phyloP scores from a whole-genome alignment of 92 coral and sea anemone genomes.

The Epizoanthus rinbou region DNA sequence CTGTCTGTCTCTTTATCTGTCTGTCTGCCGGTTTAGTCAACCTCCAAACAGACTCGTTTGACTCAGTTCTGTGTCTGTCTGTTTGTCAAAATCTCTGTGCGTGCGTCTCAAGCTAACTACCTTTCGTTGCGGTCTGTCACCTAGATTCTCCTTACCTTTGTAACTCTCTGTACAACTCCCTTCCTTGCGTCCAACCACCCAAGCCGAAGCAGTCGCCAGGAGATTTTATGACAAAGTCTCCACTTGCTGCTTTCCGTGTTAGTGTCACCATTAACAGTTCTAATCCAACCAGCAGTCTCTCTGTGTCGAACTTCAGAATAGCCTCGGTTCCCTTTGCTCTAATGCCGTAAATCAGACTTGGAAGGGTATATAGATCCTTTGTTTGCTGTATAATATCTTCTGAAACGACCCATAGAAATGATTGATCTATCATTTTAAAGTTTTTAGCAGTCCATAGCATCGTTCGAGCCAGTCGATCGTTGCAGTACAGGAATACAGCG shows the following conservation, averaged over 20 bases:
- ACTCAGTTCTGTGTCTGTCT: too few species aligned
- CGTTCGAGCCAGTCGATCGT: constrained; percentile 52
- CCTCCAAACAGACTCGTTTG: too few species aligned
- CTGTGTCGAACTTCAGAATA: constrained; percentile 42
- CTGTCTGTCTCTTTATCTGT: too few species aligned
- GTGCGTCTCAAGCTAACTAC: too few species aligned
- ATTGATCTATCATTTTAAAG: constrained; percentile 63
- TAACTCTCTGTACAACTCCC: constrained; percentile 35
- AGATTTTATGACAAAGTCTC: not conserved
- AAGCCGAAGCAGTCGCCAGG: constrained; percentile 50
- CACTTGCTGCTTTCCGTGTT: not conserved
- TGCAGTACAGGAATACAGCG: constrained; percentile 67
- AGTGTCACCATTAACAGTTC: constrained; percentile 54
- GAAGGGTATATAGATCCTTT: constrained; percentile 51
- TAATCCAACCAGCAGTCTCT: constrained; percentile 51
- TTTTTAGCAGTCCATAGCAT: constrained; percentile 81
- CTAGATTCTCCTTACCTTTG: constrained; percentile 44
- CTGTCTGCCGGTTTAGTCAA: too few species aligned
- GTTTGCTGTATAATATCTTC: constrained; percentile 56
- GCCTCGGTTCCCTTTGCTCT: constrained; percentile 35
- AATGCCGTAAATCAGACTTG: constrained; percentile 74
- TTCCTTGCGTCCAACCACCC: constrained; percentile 47
- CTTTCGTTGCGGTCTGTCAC: too few species aligned
- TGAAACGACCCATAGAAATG: constrained; percentile 77
- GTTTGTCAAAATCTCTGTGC: too few species aligned